These are phyloP conservation scores for Drosophila arizonae DNA, from an alignment of 1,140 invertebrate species.

Conservation along the genomic window DNA sequence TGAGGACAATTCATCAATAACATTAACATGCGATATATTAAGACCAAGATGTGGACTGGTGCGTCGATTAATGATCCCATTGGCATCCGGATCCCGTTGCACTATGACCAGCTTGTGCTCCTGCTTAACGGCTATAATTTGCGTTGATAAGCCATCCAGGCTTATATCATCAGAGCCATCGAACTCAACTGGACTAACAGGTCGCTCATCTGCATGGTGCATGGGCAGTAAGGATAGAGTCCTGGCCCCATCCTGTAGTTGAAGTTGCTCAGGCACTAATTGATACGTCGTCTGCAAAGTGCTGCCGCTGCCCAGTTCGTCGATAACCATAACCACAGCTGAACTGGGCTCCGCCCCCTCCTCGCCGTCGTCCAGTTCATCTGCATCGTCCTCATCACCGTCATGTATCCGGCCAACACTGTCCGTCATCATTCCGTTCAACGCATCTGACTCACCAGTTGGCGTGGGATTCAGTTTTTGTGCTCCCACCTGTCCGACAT, in stretches of 20 bases:
- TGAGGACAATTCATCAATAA: slow-evolving; percentile 65
- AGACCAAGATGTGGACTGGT: slow-evolving; percentile 31
- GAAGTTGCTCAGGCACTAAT: slow-evolving; percentile 70
- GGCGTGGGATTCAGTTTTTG: not conserved
- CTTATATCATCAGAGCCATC: slow-evolving; percentile 65
- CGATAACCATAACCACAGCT: slow-evolving; percentile 83
- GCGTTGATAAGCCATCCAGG: slow-evolving; percentile 60
- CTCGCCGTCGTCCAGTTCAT: too few species aligned
- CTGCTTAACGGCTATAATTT: slow-evolving; percentile 65
- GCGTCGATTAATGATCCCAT: not conserved
- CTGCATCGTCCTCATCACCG: slow-evolving; percentile 21
- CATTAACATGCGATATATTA: slow-evolving; percentile 40
- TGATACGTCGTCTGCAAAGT: slow-evolving; percentile 65
- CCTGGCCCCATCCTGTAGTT: slow-evolving; percentile 60
- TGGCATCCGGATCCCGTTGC: slow-evolving; percentile 29
- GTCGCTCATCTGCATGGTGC: slow-evolving; percentile 51
- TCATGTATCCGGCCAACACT: slow-evolving; percentile 82
- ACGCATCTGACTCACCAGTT: slow-evolving; percentile 16
- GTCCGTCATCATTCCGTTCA: slow-evolving; percentile 18
- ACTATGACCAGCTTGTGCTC: slow-evolving; percentile 67
- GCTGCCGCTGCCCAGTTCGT: slow-evolving; percentile 79
- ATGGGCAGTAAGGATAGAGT: slow-evolving; percentile 47
- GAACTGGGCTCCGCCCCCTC: slow-evolving; percentile 56
- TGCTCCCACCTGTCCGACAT: slow-evolving; percentile 12
- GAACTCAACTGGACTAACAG: slow-evolving; percentile 66